Evolutionary conservation across 64 coral and sea anemone genomes (phyloP).

Genomic region (Montipora sp.): DNA sequence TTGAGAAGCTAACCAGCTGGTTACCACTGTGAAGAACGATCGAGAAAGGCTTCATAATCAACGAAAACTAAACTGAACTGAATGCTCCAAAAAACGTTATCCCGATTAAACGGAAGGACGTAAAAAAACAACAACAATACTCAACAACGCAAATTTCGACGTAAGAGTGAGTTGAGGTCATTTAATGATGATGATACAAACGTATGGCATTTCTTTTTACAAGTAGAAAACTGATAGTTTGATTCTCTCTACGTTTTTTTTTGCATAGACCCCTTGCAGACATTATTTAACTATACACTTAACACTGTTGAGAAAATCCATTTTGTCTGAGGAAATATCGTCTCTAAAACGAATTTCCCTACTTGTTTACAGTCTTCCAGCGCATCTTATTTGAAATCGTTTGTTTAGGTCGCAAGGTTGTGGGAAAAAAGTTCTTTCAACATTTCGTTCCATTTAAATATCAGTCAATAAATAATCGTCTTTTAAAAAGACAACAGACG

Average conservation of each 20-base stretch:
- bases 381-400: neutral
- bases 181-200: neutral
- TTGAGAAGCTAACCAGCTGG: too few species aligned
- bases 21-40: too few species aligned
- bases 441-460: neutral
- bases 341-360: neutral
- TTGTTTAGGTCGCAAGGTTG: too few species aligned
- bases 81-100: too few species aligned
- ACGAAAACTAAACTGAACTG: too few species aligned
- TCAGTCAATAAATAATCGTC: neutral
- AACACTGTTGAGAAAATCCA: neutral
- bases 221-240: slow-evolving; percentile 13
- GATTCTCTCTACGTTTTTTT: neutral
- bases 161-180: neutral
- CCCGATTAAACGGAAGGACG: too few species aligned
- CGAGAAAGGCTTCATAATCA: too few species aligned
- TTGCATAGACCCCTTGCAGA: neutral
- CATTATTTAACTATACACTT: neutral
- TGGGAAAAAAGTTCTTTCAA: neutral
- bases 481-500: neutral
- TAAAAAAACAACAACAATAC: too few species aligned
- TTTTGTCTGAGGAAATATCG: neutral
- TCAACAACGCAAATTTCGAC: neutral
- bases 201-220: neutral
- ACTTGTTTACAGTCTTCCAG: neutral